Conservation (phyloP, 2,797 vertebrate genomes). For the Pseudotriccus pelzelni region DNA sequence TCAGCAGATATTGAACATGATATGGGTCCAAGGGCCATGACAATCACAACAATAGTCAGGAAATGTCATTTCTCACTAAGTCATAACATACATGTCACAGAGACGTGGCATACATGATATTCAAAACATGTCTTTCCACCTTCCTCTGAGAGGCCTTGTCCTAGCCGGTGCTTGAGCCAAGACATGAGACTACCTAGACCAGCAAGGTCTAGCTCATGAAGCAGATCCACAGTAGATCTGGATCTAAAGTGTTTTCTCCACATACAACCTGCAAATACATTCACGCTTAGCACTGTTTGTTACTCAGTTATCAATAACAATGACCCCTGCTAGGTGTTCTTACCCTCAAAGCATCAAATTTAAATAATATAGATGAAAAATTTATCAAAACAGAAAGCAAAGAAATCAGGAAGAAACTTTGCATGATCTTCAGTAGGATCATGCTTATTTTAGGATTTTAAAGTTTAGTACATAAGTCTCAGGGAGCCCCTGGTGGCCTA, state of each 20-base stretch:
- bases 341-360: background rate
- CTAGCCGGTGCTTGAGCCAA: background rate
- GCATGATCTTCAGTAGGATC: background rate
- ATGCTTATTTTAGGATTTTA: background rate
- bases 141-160: background rate
- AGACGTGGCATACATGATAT: accelerated
- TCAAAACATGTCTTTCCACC: background rate
- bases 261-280: background rate
- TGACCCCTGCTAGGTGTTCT: background rate
- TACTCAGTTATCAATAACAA: background rate
- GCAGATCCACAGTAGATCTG: background rate
- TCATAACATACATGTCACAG: background rate
- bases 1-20: background rate
- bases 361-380: background rate
- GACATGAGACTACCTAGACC: background rate
- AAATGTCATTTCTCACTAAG: background rate
- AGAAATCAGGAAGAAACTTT: background rate
- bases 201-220: background rate
- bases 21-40: background rate
- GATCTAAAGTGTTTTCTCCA: background rate
- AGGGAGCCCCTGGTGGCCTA: no score
- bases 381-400: background rate
- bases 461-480: background rate
- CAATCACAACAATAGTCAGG: background rate
- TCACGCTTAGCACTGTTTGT: background rate